A percentile compares a stretch with the other conserved stretches of the same genome.
These are phyloP conservation scores for Polyodon spathula DNA, from an alignment of 2,113 vertebrate species.

Conservation along the genomic window DNA sequence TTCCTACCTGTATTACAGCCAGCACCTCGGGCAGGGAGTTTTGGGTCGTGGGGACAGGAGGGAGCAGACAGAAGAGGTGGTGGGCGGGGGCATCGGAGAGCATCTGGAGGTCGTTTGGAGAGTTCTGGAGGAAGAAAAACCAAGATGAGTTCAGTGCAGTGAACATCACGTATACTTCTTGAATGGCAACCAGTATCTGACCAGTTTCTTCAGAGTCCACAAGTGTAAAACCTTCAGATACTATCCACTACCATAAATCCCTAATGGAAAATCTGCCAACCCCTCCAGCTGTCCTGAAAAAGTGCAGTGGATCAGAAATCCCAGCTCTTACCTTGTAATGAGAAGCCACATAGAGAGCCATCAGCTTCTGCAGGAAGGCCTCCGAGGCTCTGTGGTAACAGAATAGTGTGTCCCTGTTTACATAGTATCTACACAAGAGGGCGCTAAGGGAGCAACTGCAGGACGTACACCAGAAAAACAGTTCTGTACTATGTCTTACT, in stretches of 20 bases:
- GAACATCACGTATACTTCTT: no score
- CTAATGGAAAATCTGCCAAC: no score
- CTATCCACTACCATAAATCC: no score
- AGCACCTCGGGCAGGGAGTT: constrained; percentile 89
- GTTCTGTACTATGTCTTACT: no score
- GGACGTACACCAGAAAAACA: not conserved
- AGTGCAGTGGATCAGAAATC: no score
- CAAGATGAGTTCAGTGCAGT: no score
- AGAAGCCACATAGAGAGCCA: constrained; percentile 95
- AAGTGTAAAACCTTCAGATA: no score
- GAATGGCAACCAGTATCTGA: no score
- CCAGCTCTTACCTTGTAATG: constrained; percentile 81
- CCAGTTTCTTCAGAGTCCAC: no score
- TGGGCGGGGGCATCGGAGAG: constrained; percentile 93
- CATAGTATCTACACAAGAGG: constrained; percentile 70
- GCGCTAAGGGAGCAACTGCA: constrained; percentile 48
- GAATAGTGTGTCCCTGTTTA: constrained; percentile 93
- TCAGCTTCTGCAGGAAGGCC: constrained; percentile 83
- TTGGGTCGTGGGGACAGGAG: constrained; percentile 85
- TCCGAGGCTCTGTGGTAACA: constrained; percentile 96
- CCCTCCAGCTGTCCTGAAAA: no score
- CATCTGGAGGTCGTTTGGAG: constrained; percentile 94
- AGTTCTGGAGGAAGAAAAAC: constrained; percentile 62
- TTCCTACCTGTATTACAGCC: constrained; percentile 83
- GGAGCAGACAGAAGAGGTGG: constrained; percentile 92